Conservation (phyloP, 2,888 invertebrate species). For the Drosophila infuscata region DNA sequence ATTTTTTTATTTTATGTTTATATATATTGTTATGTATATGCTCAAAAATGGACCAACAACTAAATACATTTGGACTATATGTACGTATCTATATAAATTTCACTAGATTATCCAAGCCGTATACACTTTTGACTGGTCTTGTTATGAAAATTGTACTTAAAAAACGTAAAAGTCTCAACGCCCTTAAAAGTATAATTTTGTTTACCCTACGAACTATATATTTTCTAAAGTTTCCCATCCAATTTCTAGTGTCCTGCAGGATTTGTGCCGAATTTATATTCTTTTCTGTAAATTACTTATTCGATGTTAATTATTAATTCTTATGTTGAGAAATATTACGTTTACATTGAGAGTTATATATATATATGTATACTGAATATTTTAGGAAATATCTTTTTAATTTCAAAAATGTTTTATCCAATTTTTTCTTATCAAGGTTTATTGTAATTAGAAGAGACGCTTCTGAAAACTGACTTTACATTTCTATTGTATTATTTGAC, state of each 20-base stretch:
- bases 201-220: not conserved
- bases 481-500: not conserved
- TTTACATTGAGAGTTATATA: not conserved
- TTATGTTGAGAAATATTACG: not conserved
- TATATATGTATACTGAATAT: not conserved
- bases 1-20: conserved; percentile 19
- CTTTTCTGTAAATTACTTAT: not conserved
- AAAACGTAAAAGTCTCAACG: not conserved
- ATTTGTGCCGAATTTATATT: not conserved
- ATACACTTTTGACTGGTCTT: conserved; percentile 37
- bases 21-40: conserved; percentile 45
- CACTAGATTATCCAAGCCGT: conserved; percentile 40
- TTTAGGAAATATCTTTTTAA: not conserved
- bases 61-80: conserved; percentile 75
- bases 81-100: conserved; percentile 53
- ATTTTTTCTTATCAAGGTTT: too few species aligned
- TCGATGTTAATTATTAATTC: not conserved
- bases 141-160: not conserved
- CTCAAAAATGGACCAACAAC: conserved; percentile 79
- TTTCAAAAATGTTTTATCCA: not conserved
- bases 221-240: conserved; percentile 1
- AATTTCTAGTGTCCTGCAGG: conserved; percentile 1
- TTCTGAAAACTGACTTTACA: not conserved
- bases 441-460: not conserved
- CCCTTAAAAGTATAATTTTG: not conserved